Evolutionary conservation across 2,888 invertebrate species (phyloP), one percentile per base, ranked within the genome.

Genomic region (Agapostemon virescens): DNA sequence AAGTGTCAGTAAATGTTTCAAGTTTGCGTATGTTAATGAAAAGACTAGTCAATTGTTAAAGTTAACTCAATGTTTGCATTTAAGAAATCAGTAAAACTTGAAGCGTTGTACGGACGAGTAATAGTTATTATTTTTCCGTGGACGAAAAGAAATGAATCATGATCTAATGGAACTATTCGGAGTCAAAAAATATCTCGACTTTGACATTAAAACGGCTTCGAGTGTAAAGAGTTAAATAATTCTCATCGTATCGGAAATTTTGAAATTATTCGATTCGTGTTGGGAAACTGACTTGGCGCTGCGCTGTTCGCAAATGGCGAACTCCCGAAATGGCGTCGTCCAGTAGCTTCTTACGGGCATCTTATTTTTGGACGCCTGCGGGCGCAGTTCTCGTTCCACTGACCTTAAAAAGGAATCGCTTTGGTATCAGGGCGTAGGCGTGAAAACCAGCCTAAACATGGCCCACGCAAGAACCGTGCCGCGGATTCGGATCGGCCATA

Each of bases 321-420:
- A 33, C 38, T 30, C 23, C 58, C 42, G 49, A 77, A 79, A 71
- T 61, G 61, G 58, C 49, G 49, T 20, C 15, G 17, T 23, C 6
- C 63, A 42, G 63, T 72, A 67, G 63, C 40, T 71, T 69, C 36
- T 23, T 5, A 5, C 61, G 63, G 30, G 63, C 40, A 38, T 30
- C 15, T 67, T 72, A 74, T 68, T 80, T 74, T 79, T 70, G 73
- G 17, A 36, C 85, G 76, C 72, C 75, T 79, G 79, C 63, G 72
- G 68, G 6, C n/a, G 42, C 69, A 36, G 45, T 23, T 26, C 36
- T 30, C 63, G 85, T 76, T 84, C 77, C 67, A 77, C 52, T 85
- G 82, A 78, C 81, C 85, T 74, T 86, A 85, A 85, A 86, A 86
- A 86, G 86, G 82, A 76, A 82, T 84, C 69, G 64, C 73, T 45